phyloP scores from a whole-genome alignment of 2,113 vertebrate species.

The Myiopsitta monachus region DNA sequence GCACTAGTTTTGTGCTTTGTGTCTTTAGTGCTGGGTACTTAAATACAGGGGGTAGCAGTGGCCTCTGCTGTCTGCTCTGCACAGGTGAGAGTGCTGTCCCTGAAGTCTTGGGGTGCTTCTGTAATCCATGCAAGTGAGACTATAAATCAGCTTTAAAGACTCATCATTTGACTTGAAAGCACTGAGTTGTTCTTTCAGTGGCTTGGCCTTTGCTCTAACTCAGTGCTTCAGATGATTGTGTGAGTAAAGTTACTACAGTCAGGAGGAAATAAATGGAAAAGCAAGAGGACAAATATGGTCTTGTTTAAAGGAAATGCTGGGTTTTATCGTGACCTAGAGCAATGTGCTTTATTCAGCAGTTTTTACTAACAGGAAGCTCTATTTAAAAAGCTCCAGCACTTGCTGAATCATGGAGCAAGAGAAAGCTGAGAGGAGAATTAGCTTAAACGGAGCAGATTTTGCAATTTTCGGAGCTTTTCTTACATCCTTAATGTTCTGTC shows the following conservation, averaged over 20 bases:
- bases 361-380: slow-evolving; percentile 45
- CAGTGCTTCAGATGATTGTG: background rate
- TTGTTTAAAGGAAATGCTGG: slow-evolving; percentile 22
- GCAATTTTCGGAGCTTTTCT: background rate
- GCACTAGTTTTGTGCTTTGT: background rate
- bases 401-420: slow-evolving; percentile 42
- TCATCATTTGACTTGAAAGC: background rate
- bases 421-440: background rate
- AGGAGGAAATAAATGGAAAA: background rate
- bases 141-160: background rate
- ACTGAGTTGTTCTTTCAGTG: background rate
- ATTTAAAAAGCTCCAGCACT: background rate
- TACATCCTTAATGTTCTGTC: fast-evolving
- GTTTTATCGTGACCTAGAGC: slow-evolving; percentile 28
- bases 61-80: background rate
- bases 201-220: background rate
- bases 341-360: slow-evolving; percentile 39
- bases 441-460: background rate
- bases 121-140: background rate
- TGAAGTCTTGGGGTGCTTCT: background rate
- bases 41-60: fast-evolving
- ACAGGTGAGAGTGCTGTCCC: background rate
- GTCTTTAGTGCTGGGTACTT: too few species aligned
- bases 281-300: slow-evolving; percentile 4
- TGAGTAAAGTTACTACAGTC: background rate